phyloP scores from a whole-genome alignment of 2,888 invertebrate species.

The Ennomos fuscantarius region DNA sequence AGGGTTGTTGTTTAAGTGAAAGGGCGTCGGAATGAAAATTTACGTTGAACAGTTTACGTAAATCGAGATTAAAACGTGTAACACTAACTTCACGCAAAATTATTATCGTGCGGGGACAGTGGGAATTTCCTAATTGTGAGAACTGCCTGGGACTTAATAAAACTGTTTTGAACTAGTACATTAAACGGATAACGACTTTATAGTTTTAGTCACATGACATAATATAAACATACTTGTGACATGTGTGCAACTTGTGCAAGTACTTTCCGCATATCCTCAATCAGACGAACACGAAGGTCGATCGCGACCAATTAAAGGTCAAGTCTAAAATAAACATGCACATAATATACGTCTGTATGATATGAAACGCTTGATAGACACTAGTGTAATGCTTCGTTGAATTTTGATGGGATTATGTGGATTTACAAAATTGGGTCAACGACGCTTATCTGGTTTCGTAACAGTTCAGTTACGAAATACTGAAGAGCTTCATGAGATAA shows the following conservation, averaged over 20 bases:
- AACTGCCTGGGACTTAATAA: constrained; percentile 14
- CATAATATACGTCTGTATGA: neutral
- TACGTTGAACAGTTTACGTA: constrained; percentile 19
- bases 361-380: constrained; percentile 19
- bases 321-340: constrained; percentile 31
- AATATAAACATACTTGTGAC: constrained; percentile 14
- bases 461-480: constrained; percentile 44
- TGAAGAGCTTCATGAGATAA: constrained; percentile 33
- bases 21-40: constrained; percentile 21
- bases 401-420: constrained; percentile 41
- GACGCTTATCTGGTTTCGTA: constrained; percentile 46
- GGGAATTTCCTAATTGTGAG: constrained; percentile 23
- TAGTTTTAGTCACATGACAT: constrained; percentile 13
- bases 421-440: constrained; percentile 52
- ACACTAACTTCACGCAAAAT: constrained; percentile 8
- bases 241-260: constrained; percentile 38
- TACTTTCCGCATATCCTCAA: constrained; percentile 37
- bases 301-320: constrained; percentile 47
- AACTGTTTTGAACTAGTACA: constrained; percentile 20
- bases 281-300: constrained; percentile 43
- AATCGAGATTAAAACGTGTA: constrained; percentile 21
- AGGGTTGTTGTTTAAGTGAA: constrained; percentile 26
- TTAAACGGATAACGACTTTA: constrained; percentile 22
- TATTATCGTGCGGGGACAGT: constrained; percentile 7
- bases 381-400: constrained; percentile 16